phyloP scores from a whole-genome alignment of 2,797 vertebrate genomes.

The Bovichtus variegatus region DNA sequence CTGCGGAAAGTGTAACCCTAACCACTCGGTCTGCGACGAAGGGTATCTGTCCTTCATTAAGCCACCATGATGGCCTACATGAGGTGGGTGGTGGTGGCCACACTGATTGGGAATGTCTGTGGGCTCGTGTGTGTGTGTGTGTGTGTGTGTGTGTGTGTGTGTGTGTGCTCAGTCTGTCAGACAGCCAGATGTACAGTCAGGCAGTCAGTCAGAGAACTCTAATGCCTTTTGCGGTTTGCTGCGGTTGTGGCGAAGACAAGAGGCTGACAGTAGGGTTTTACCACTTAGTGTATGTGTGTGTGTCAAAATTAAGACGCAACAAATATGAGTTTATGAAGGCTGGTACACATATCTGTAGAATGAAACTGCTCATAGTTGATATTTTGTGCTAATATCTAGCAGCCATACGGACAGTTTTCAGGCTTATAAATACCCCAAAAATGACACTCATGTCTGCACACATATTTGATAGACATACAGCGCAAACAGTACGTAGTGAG shows the following conservation, averaged over 20 bases:
- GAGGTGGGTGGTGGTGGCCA: constrained; percentile 60
- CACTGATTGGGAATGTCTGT: constrained; percentile 67
- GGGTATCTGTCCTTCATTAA: constrained; percentile 80
- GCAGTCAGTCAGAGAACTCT: constrained; percentile 51
- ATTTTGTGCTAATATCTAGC: not conserved
- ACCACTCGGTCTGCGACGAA: constrained; percentile 40
- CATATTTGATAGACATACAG: not conserved
- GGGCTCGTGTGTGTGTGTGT: constrained; percentile 14
- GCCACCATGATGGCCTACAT: constrained; percentile 68
- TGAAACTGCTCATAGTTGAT: not conserved
- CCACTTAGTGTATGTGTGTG: constrained; percentile 24
- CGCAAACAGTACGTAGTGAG: not conserved
- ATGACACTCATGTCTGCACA: not conserved
- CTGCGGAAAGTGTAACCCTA: constrained; percentile 59
- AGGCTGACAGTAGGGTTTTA: constrained; percentile 65
- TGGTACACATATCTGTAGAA: constrained; percentile 27
- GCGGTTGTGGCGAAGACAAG: constrained; percentile 64
- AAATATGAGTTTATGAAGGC: constrained; percentile 23
- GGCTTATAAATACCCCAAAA: not conserved
- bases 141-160: not conserved
- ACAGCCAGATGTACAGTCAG: constrained; percentile 41
- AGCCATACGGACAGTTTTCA: not conserved
- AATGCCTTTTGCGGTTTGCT: constrained; percentile 64
- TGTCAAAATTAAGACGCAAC: constrained; percentile 29
- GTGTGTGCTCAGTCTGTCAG: constrained; percentile 30